These are phyloP conservation scores for Hipposideros larvatus DNA, from an alignment of 2,797 vertebrate species.

Conservation along the genomic window DNA sequence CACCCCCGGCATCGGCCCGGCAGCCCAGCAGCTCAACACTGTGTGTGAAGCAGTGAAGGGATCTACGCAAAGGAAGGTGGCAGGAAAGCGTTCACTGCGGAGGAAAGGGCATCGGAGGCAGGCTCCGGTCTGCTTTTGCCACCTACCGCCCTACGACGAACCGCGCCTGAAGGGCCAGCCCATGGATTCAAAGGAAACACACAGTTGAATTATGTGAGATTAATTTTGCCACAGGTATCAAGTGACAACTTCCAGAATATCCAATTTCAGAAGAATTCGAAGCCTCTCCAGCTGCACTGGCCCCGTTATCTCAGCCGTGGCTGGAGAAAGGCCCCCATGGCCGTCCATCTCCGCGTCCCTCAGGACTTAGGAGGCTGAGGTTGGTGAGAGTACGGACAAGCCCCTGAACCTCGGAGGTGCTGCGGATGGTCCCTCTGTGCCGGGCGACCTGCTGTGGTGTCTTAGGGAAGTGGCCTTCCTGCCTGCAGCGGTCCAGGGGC, in stretches of 20 bases:
- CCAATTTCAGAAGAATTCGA: background rate
- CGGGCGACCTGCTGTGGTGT: no score
- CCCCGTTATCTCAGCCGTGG: background rate
- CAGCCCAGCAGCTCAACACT: background rate
- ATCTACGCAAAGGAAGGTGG: background rate
- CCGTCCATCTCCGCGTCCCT: background rate
- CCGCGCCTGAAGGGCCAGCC: background rate
- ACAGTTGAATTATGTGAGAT: background rate
- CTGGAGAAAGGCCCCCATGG: background rate
- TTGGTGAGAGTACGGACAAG: background rate
- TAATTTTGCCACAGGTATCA: background rate
- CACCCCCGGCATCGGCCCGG: background rate
- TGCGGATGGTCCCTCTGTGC: no score
- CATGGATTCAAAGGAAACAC: background rate
- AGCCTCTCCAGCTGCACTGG: background rate
- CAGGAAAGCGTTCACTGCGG: background rate
- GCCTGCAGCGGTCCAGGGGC: no score
- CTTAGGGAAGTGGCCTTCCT: no score
- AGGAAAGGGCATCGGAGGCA: no score
- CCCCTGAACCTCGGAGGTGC: no score
- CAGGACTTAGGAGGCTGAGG: background rate
- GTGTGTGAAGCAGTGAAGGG: background rate
- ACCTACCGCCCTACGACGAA: background rate
- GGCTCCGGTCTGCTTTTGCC: background rate
- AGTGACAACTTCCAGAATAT: background rate